A percentile compares a stretch with the other conserved stretches of the same genome.
phyloP scores from a whole-genome alignment of 2,888 invertebrate genomes.

The Megamerina dolium region DNA sequence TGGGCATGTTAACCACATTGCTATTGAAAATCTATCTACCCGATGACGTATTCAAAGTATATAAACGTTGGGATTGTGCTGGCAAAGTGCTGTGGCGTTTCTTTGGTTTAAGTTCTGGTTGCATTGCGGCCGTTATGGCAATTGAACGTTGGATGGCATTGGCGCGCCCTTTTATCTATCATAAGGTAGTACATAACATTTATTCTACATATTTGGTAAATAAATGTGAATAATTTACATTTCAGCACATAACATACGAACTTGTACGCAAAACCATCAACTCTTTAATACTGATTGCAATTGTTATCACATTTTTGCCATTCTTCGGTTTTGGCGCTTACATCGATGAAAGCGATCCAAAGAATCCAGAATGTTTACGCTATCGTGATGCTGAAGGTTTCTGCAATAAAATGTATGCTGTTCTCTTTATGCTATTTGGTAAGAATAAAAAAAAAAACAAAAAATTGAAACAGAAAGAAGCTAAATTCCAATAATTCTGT shows the following conservation, averaged over 20 bases:
- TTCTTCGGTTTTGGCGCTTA: conserved; percentile 69
- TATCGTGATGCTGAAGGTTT: conserved; percentile 64
- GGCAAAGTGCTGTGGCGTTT: conserved; percentile 66
- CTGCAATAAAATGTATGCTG: conserved; percentile 67
- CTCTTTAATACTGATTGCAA: conserved; percentile 63
- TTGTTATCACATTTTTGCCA: conserved; percentile 68
- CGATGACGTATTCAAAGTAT: conserved; percentile 32
- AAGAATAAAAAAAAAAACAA: no score
- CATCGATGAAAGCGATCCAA: conserved; percentile 52
- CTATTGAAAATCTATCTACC: conserved; percentile 52
- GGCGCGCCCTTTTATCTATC: conserved; percentile 79
- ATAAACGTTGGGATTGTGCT: conserved; percentile 42
- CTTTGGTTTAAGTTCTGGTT: conserved; percentile 81
- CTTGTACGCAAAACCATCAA: conserved; percentile 66
- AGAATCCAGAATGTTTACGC: conserved; percentile 56
- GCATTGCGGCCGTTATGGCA: conserved; percentile 85
- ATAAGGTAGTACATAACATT: conserved; percentile 58
- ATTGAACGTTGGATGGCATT: conserved; percentile 80
- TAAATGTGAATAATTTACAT: not conserved
- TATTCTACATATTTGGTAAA: not conserved
- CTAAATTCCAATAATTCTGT: not conserved
- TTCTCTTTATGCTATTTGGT: conserved; percentile 73
- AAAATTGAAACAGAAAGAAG: no score
- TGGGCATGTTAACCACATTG: conserved; percentile 72
- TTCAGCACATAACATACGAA: conserved; percentile 74